Percentiles rank a stretch among this genome's conserved stretches.
phyloP scores from a whole-genome alignment of 2,797 vertebrate genomes.

The Halcyon chelicuti region DNA sequence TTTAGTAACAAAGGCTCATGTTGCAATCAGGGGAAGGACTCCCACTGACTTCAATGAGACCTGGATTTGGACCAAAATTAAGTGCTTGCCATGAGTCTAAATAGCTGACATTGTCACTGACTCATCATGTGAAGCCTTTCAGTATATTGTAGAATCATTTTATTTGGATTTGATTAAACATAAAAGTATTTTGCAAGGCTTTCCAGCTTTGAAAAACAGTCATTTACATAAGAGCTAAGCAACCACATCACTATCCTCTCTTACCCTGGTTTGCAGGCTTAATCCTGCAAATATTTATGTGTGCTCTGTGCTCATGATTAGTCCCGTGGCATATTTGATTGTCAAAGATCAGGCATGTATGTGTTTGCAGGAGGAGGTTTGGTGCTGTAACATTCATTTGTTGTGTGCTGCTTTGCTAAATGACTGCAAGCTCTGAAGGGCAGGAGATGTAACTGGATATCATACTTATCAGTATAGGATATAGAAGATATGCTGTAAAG shows the following conservation, averaged over 20 bases:
- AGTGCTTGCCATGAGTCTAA: conserved; percentile 61
- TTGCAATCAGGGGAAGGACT: conserved; percentile 54
- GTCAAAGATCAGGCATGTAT: not conserved
- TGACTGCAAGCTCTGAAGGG: not conserved
- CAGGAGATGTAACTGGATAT: not conserved
- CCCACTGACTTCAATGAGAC: conserved; percentile 39
- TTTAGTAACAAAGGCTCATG: conserved; percentile 71
- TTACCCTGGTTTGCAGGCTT: not conserved
- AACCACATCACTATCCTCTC: conserved; percentile 24
- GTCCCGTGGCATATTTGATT: not conserved
- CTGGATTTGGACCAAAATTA: conserved; percentile 34
- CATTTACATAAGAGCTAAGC: conserved; percentile 35
- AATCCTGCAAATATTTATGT: conserved; percentile 29
- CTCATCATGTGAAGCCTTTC: conserved; percentile 75
- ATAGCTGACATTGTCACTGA: conserved; percentile 77
- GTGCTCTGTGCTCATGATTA: not conserved
- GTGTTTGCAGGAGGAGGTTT: not conserved
- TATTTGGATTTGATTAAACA: conserved; percentile 79
- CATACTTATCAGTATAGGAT: not conserved
- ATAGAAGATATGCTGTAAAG: not conserved
- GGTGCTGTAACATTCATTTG: not conserved
- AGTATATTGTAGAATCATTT: conserved; percentile 68
- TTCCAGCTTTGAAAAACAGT: conserved; percentile 73
- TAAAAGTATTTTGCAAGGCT: conserved; percentile 73
- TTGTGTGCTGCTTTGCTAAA: not conserved